Evolutionary conservation across 2,113 vertebrate genomes (phyloP).

Genomic region (Hemiprocne comata): DNA sequence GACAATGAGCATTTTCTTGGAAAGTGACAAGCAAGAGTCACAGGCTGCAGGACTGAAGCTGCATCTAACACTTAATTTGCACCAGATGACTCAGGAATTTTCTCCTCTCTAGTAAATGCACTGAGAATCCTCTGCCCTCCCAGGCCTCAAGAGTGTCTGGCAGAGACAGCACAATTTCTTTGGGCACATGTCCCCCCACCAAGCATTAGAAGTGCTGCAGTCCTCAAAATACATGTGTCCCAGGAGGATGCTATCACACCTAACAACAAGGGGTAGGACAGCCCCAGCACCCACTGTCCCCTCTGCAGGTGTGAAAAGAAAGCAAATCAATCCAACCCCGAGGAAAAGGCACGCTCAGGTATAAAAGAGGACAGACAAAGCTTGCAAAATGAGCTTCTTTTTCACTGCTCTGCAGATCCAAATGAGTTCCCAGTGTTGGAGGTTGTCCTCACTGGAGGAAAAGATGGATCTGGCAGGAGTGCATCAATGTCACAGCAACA

Average conservation of each 20-base stretch:
- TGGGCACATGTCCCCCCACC: background rate
- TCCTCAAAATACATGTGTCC: background rate
- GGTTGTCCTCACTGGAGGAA: background rate
- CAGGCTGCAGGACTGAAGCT: background rate
- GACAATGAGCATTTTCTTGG: background rate
- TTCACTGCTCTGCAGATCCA: background rate
- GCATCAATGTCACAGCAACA: background rate
- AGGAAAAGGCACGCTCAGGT: background rate
- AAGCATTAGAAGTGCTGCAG: background rate
- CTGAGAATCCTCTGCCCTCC: background rate
- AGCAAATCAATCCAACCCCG: background rate
- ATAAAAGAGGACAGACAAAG: background rate
- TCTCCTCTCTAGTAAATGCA: background rate
- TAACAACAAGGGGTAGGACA: background rate
- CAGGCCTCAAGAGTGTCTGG: background rate
- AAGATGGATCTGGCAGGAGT: background rate
- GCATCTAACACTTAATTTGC: background rate
- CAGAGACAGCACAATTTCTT: background rate
- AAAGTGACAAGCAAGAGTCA: background rate
- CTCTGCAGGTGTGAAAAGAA: background rate
- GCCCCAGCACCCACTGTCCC: background rate
- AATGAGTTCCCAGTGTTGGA: background rate
- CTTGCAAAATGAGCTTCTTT: background rate
- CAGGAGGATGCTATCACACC: background rate
- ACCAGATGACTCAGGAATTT: conserved; percentile 39